A percentile compares a stretch with the other conserved stretches of the same genome.
Evolutionary conservation across 2,888 invertebrate species (phyloP).

Genomic region (Agrochola lota): DNA sequence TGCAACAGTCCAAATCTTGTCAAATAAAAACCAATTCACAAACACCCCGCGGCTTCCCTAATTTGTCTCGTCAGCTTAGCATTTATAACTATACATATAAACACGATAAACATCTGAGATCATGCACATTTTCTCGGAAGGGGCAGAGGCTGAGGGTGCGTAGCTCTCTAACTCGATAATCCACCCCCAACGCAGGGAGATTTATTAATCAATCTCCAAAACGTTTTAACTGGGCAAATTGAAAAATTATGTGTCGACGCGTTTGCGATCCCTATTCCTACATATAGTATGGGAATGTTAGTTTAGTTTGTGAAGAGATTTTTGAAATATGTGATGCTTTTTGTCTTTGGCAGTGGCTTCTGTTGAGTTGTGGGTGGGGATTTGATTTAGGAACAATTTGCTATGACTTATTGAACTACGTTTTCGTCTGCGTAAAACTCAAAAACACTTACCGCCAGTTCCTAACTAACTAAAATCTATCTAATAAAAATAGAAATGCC

Average conservation of each 20-base stretch:
- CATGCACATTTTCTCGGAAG: conserved; percentile 69
- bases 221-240: conserved; percentile 86
- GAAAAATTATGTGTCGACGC: conserved; percentile 87
- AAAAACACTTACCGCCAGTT: neutral
- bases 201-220: conserved; percentile 89
- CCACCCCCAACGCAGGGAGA: conserved; percentile 83
- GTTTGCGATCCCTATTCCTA: conserved; percentile 69
- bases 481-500: too few species aligned
- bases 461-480: neutral
- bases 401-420: neutral
- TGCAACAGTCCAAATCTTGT: conserved; percentile 1
- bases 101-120: conserved; percentile 69
- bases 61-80: conserved; percentile 61
- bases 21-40: conserved; percentile 36
- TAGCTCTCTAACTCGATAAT: conserved; percentile 70
- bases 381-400: neutral
- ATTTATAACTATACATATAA: conserved; percentile 53
- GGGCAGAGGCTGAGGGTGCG: conserved; percentile 64
- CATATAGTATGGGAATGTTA: conserved; percentile 67
- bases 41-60: conserved; percentile 42
- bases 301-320: conserved; percentile 57
- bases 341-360: conserved; percentile 34
- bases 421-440: neutral
- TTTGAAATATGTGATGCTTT: conserved; percentile 46
- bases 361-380: conserved; percentile 28